Base-by-base conservation (phyloP, 2,113 vertebrate genomes). In the Heterotis niloticus region DNA sequence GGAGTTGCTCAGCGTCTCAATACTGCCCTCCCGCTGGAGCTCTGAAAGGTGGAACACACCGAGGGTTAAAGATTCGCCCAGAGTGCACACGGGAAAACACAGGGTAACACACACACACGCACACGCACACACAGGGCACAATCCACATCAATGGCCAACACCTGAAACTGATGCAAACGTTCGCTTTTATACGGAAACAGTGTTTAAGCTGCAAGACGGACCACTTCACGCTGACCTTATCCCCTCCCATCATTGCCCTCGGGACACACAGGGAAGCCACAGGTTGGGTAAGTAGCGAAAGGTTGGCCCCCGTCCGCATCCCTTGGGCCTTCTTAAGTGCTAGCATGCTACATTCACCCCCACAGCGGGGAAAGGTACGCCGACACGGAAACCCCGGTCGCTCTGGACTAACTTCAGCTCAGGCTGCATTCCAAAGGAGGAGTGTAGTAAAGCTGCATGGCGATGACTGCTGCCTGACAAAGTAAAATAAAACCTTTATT, bases 1-100 rank as follows among this genome's bases (percentile, higher is more conserved):
- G 90, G 97, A 99, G 93, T 99, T 99, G 87, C 98, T 99, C 83
- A 99, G 94, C 0, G 98, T 99, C 93, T 99, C 98, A 80, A 99
- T 99, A 92, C 98, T 99, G 90, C 98, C 98, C 90, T 99, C 98
- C 88, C 96, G 93, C 92, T 98, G 98, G 81, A 99, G 95, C 89
- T 98, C 98, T 96, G 91, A 26, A 64, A 79, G 16, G 57, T 18
- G n/a, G 34, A 80, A n/a, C 56, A 66, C 13, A 78, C 23, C 18
- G 24, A 72, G 18, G 60, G 65, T 70, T 56, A 71, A 77, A 24
- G 26, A 13, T 7, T 0, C 23, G 52, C n/a, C n/a, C 54, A 14
- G 14, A 51, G 14, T 4, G 51, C 17, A 51, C 51, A 69, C 77
- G 57, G 17, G 20, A 11, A 14, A 18, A 76, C 72, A 68, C 28